Evolutionary conservation across 2,113 vertebrate species (phyloP).

Genomic region (Myotis lucifugus): DNA sequence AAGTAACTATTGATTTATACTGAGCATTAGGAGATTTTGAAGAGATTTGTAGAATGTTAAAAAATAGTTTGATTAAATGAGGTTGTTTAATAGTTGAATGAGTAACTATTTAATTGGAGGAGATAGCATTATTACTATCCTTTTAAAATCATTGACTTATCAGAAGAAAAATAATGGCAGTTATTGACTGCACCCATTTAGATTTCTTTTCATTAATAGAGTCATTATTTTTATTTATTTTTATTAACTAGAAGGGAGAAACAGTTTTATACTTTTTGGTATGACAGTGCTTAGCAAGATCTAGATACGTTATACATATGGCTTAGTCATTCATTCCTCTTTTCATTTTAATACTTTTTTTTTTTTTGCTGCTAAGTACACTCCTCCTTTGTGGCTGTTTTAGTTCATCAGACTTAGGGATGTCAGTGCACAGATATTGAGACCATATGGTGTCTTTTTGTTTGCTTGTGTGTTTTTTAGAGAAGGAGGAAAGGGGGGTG

Average conservation of each 20-base stretch:
- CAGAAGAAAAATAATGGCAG: not conserved
- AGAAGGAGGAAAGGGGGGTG: not conserved
- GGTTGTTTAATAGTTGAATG: not conserved
- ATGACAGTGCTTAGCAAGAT: not conserved
- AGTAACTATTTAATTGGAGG: constrained; percentile 1
- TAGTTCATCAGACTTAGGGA: not conserved
- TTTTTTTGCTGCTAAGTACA: not conserved
- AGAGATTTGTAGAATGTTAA: constrained; percentile 7
- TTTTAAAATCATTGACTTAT: constrained; percentile 1
- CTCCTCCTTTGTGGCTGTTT: not conserved
- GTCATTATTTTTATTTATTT: not conserved
- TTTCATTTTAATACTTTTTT: not conserved
- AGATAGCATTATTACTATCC: not conserved
- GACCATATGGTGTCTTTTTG: not conserved
- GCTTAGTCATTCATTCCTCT: constrained; percentile 11
- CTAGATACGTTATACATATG: not conserved
- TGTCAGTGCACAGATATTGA: not conserved
- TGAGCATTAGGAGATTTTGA: not conserved
- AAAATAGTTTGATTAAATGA: not conserved
- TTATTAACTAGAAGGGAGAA: not conserved
- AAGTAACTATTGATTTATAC: not conserved
- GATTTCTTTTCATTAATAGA: not conserved
- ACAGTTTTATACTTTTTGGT: not conserved
- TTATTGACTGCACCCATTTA: not conserved
- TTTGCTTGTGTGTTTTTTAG: not conserved